phyloP scores from a whole-genome alignment of 2,888 invertebrate genomes.

The Phalera bucephala region DNA sequence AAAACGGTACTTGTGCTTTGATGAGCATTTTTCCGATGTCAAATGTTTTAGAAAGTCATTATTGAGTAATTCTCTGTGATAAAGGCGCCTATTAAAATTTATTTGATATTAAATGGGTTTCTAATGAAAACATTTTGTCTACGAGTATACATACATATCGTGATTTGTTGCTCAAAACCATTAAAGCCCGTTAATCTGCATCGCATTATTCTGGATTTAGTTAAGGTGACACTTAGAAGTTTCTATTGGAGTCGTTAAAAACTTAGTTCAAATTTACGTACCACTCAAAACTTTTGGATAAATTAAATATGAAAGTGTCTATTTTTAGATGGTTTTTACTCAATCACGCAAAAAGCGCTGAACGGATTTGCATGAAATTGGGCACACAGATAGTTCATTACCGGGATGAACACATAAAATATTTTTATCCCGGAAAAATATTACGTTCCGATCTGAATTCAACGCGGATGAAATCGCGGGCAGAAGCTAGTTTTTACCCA shows the following conservation, averaged over 20 bases:
- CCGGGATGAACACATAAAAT: no score
- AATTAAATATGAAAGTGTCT: no score
- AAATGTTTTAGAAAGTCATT: constrained; percentile 32
- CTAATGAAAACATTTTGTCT: constrained; percentile 8
- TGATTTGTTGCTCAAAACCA: constrained; percentile 25
- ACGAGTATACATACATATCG: constrained; percentile 13
- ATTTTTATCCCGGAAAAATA: no score
- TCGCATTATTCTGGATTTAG: constrained; percentile 12
- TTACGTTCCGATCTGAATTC: no score
- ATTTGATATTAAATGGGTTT: constrained; percentile 15
- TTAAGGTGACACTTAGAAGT: constrained; percentile 18
- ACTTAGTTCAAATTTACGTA: constrained; percentile 17
- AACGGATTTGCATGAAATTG: no score
- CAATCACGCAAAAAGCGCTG: no score
- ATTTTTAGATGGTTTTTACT: no score
- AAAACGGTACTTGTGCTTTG: constrained; percentile 28
- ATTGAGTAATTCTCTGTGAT: constrained; percentile 29
- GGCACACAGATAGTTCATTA: no score
- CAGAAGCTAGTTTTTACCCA: no score
- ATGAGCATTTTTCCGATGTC: constrained; percentile 32
- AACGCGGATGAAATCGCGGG: no score
- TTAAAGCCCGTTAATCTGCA: no score
- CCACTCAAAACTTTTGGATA: constrained; percentile 19
- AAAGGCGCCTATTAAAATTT: constrained; percentile 20
- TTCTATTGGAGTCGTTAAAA: constrained; percentile 19